Base-by-base conservation (phyloP, 1,140 invertebrate genomes). In the Ips nitidus region DNA sequence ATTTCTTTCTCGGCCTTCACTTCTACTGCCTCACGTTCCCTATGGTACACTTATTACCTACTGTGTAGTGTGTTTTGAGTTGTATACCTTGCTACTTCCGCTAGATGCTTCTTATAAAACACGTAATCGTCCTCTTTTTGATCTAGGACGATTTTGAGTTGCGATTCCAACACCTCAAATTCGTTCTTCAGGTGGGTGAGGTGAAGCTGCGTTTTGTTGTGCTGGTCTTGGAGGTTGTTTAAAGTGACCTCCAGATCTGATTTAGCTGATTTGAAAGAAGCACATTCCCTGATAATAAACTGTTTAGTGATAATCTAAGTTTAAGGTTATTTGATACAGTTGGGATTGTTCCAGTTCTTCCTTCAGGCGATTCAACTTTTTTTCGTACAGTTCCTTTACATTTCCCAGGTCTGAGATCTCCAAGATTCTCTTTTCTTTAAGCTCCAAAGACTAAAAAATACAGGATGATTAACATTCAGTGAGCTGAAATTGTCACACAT, bases 51-150 rank as follows among this genome's bases (percentile, higher is more conserved):
- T 22, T 1, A 50, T 50, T 2, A 50, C 7, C 47, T 50, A 2
- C 2, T 50, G 47, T 2, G 7, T 8, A 2, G 7, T 8, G 22
- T 50, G 1, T 22, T 22, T 22, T 47, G 45, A 57, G 56, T 58
- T 40, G 41, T 58, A 53, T 67, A 68, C 68, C 47, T 52, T 36
- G 41, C 45, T 6, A 55, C 37, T 43, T 73, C 69, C n/a, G 60
- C 69, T 38, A 71, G 45, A 36, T 65, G 72, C 61, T 71, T 71
- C 43, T 69, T 71, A 53, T 71, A 71, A 66, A 67, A 68, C 39
- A 52, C 39, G 22, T 71, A 71, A 63, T 73, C 69, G 41, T 69
- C 57, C 40, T 70, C 71, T 42, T 73, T 73, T 61, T 72, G 66
- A 41, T 72, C 66, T 1, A 69, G 56, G 3, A 72, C 43, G 47